These are phyloP conservation scores for Vesta saturnalis DNA, from an alignment of 2,888 invertebrate species.

Conservation along the genomic window DNA sequence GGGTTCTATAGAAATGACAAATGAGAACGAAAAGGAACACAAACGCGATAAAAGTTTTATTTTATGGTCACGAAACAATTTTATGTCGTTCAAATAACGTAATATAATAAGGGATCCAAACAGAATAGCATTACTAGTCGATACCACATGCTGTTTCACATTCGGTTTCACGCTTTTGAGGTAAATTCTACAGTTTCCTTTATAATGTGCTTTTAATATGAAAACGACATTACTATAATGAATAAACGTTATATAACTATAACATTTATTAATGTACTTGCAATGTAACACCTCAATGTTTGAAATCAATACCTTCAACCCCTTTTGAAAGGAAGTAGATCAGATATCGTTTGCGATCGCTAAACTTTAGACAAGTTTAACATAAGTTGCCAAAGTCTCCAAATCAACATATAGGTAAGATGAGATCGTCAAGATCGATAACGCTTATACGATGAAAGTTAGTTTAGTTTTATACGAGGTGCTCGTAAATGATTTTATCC, in stretches of 20 bases:
- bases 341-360: too few species aligned
- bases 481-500: conserved; percentile 1
- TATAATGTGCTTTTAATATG: neutral
- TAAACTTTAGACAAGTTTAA: neutral
- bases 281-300: too few species aligned
- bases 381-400: neutral
- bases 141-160: conserved; percentile 22
- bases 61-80: conserved; percentile 41
- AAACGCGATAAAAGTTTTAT: conserved; percentile 39
- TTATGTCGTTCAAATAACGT: conserved; percentile 34
- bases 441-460: neutral
- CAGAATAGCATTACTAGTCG: conserved; percentile 24
- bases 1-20: conserved; percentile 39
- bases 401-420: neutral
- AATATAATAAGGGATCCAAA: conserved; percentile 34
- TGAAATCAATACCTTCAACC: too few species aligned
- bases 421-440: neutral
- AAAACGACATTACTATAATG: too few species aligned
- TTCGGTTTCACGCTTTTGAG: conserved; percentile 14
- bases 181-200: neutral
- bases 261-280: too few species aligned
- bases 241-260: too few species aligned
- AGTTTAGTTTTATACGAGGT: neutral
- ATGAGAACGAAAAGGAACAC: conserved; percentile 39
- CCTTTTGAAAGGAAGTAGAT: too few species aligned